Base-by-base conservation (phyloP, 2,113 vertebrate genomes). In the Cochlearius cochlearius region DNA sequence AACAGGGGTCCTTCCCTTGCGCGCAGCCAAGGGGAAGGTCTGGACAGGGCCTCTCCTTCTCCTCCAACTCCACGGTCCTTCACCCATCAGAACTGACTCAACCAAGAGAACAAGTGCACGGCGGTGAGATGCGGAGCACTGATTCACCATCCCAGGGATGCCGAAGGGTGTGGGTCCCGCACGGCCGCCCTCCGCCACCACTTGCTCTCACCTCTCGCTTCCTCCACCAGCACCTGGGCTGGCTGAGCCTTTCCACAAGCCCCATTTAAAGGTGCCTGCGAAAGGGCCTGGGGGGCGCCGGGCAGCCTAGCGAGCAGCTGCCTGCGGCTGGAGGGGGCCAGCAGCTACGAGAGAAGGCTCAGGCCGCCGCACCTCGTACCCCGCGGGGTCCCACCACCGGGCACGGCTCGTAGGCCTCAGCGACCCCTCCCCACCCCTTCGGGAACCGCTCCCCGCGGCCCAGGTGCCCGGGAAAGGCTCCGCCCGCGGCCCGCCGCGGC, bases 391-490 rank as follows among this genome's bases (percentile, higher is more conserved):
- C 53, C 47, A 17, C 3, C n/a, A 32, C 15, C 64, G 23, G 66
- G 52, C 39, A 56, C 19, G 21, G 5, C 26, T 0, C 7, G 7
- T 0, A 21, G 45, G 41, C 64, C 9, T 7, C 0, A 12, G 15
- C 1, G 52, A 30, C 8, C 41, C 0, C 26, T 0, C n/a, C n/a
- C n/a, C 14, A 6, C 5, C 45, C 29, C 38, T 32, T 3, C 0
- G 34, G 32, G 43, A 43, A 26, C 0, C 0, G 41, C 49, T 45
- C 59, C 56, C 4, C 1, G 47, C 36, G 3, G 26, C 0, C 12
- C 67, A 53, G n/a, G 10, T 18, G 49, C 47, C 7, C 8, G 47
- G 20, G 49, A 83, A 76, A 76, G 55, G 71, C 72, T 80, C 45
- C 53, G 19, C 68, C 26, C 39, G 5, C 1, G 0, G 22, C 4